Percentiles rank a stretch among this genome's conserved stretches.
Conservation (phyloP, 2,113 vertebrate genomes). For the Oncorhynchus gorbuscha region DNA sequence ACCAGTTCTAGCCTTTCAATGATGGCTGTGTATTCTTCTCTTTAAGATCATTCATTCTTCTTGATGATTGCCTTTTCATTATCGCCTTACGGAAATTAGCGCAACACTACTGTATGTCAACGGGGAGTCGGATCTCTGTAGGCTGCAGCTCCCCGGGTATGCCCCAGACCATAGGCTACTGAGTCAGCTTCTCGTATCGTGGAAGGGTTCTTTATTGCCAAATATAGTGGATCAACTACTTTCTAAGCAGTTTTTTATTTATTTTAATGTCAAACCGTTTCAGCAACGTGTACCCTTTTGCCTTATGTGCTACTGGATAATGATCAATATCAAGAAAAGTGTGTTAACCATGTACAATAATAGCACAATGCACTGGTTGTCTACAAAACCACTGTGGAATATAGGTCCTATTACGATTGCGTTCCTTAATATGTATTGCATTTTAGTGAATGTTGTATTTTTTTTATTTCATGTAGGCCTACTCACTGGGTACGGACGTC, state of each 20-base stretch:
- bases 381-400: not conserved
- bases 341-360: not conserved
- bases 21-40: conserved; percentile 10
- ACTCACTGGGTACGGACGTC: no score
- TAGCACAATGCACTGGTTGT: not conserved
- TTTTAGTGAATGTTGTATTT: no score
- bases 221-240: not conserved
- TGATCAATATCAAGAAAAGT: not conserved
- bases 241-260: no score
- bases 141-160: not conserved
- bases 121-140: conserved; percentile 49
- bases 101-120: conserved; percentile 40
- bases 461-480: no score
- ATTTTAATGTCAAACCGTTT: not conserved
- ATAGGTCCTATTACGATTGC: not conserved
- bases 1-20: not conserved
- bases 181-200: conserved; percentile 54
- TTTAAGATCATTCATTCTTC: conserved; percentile 5
- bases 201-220: not conserved
- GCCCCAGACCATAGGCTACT: not conserved
- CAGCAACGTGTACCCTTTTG: not conserved
- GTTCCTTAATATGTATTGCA: not conserved
- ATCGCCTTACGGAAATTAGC: conserved; percentile 20
- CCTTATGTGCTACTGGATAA: not conserved
- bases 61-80: conserved; percentile 1